These are phyloP conservation scores for Acrobasis consociella DNA, from an alignment of 2,888 invertebrate genomes.

Conservation along the genomic window DNA sequence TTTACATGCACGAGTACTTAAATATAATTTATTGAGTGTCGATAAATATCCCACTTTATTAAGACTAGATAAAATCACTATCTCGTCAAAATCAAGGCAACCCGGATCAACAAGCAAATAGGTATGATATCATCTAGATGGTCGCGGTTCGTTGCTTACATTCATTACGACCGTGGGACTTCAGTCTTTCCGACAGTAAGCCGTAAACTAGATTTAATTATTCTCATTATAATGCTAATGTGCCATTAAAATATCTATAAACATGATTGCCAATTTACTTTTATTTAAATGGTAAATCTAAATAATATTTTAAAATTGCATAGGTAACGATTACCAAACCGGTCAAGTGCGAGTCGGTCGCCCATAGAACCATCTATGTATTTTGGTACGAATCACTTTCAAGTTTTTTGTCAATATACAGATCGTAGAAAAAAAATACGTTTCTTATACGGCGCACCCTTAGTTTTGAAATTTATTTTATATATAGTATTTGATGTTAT, in stretches of 20 bases:
- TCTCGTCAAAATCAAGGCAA: slow-evolving; percentile 36
- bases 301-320: neutral
- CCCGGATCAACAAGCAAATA: slow-evolving; percentile 41
- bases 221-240: slow-evolving; percentile 5
- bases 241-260: slow-evolving; percentile 21
- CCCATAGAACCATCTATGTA: no score
- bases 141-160: slow-evolving; percentile 47
- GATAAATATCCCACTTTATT: neutral
- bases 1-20: neutral
- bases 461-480: no score
- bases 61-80: neutral
- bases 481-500: no score
- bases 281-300: neutral
- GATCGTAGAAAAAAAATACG: no score
- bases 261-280: slow-evolving; percentile 9
- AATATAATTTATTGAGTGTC: neutral
- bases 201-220: neutral
- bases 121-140: slow-evolving; percentile 63
- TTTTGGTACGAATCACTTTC: no score
- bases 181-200: slow-evolving; percentile 29
- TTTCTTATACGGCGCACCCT: no score
- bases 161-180: slow-evolving; percentile 51
- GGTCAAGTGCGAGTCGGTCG: no score
- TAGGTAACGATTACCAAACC: no score
- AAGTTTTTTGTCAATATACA: no score